phyloP scores from a whole-genome alignment of 2,888 invertebrate species.

The Helicoverpa assulta region DNA sequence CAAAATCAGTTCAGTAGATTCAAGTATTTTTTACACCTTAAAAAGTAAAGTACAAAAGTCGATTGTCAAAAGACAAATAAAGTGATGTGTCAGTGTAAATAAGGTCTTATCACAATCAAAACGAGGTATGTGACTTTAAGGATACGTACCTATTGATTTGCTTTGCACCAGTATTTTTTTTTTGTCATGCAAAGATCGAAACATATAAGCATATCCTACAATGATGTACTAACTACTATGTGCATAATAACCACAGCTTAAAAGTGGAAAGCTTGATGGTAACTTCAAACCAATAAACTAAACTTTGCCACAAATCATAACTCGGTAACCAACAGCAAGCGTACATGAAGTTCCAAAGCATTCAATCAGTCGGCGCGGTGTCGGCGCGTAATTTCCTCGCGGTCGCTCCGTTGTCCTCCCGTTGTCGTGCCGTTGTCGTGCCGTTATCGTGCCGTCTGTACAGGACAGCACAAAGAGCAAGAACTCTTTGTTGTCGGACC shows the following conservation, averaged over 20 bases:
- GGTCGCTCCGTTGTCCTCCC: slow-evolving; percentile 50
- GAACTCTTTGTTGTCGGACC: slow-evolving; percentile 59
- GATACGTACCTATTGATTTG: too few relatives aligned
- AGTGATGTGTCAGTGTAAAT: background rate
- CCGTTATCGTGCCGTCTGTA: slow-evolving; percentile 55
- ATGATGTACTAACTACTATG: too few relatives aligned
- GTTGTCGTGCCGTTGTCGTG: slow-evolving; percentile 53
- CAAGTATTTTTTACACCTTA: too few relatives aligned
- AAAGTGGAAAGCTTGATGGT: background rate
- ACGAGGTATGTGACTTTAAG: background rate
- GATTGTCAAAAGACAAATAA: too few relatives aligned
- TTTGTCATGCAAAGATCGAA: too few relatives aligned
- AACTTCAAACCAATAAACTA: slow-evolving; percentile 2
- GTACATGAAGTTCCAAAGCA: slow-evolving; percentile 45
- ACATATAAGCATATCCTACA: too few relatives aligned
- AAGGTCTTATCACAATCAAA: background rate
- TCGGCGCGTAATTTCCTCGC: slow-evolving; percentile 62
- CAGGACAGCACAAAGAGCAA: slow-evolving; percentile 59
- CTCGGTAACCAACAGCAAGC: slow-evolving; percentile 3
- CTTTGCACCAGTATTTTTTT: too few relatives aligned
- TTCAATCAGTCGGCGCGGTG: slow-evolving; percentile 57
- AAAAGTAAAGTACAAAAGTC: too few relatives aligned
- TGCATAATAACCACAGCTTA: too few relatives aligned
- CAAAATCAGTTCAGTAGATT: too few relatives aligned
- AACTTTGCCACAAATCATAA: slow-evolving; percentile 2